phyloP scores from a whole-genome alignment of 1,140 invertebrate species.

The Oncopeltus fasciatus region DNA sequence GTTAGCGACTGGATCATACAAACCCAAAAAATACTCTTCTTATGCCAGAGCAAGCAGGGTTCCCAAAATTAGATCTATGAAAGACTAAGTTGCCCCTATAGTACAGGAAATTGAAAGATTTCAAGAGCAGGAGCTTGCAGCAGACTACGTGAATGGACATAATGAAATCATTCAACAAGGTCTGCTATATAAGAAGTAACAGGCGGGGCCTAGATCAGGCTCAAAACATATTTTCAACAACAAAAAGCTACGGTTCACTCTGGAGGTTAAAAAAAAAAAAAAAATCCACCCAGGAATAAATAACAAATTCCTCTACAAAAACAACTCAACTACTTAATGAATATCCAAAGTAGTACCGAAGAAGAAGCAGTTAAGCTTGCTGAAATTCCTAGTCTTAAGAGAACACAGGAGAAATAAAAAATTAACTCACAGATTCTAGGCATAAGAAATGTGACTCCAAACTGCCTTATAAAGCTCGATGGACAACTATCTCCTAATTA shows the following conservation, averaged over 20 bases:
- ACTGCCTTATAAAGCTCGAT: too few species aligned
- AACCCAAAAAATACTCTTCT: neutral
- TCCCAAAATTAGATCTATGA: neutral
- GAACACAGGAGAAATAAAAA: neutral
- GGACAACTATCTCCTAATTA: too few species aligned
- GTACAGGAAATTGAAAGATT: neutral
- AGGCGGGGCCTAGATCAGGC: neutral
- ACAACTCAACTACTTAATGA: neutral
- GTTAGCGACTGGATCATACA: neutral
- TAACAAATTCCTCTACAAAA: neutral
- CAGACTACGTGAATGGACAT: slow-evolving; percentile 48
- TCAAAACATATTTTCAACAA: neutral
- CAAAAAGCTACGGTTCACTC: neutral
- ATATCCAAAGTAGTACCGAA: neutral
- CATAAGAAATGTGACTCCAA: too few species aligned
- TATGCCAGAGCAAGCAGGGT: neutral
- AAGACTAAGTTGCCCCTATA: neutral
- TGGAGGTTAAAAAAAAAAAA: neutral
- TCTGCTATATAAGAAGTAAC: neutral
- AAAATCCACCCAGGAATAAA: neutral
- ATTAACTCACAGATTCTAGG: too few species aligned
- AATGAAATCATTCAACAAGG: neutral
- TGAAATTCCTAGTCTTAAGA: neutral
- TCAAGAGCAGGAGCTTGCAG: slow-evolving; percentile 26
- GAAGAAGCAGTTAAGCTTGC: neutral